Evolutionary conservation across 2,888 invertebrate genomes (phyloP).

Genomic region (Epicampocera succincta): DNA sequence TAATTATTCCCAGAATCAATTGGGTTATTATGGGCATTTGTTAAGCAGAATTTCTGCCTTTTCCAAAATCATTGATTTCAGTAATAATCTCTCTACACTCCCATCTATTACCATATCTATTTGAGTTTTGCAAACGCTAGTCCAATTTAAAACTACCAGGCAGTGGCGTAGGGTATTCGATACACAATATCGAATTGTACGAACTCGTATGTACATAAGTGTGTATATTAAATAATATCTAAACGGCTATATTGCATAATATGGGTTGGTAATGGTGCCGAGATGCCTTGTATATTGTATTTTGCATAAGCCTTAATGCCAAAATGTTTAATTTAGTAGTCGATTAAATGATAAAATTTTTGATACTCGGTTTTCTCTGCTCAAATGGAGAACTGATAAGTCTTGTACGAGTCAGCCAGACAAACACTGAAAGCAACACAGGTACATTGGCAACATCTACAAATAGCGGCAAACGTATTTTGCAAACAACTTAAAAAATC

Average conservation of each 20-base stretch:
- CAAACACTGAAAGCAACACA: not conserved
- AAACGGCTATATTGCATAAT: slow-evolving; percentile 23
- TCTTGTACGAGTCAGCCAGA: slow-evolving; percentile 4
- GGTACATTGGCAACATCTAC: not conserved
- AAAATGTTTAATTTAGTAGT: slow-evolving; percentile 59
- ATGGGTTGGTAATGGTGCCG: not conserved
- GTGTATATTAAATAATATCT: not conserved
- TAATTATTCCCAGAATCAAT: too few relatives aligned
- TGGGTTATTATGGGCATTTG: too few relatives aligned
- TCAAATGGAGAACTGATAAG: slow-evolving; percentile 44
- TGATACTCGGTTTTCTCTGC: slow-evolving; percentile 19
- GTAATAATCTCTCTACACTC: too few relatives aligned
- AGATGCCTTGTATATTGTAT: slow-evolving; percentile 3
- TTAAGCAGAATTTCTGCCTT: too few relatives aligned
- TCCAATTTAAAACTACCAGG: too few relatives aligned
- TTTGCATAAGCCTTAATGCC: slow-evolving; percentile 17
- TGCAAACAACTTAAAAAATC: not conserved
- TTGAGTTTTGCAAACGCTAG: too few relatives aligned
- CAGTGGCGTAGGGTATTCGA: too few relatives aligned
- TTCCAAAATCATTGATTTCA: too few relatives aligned
- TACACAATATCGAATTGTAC: too few relatives aligned
- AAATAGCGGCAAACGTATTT: not conserved
- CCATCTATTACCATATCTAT: too few relatives aligned
- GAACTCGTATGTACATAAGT: too few relatives aligned
- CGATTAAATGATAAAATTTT: slow-evolving; percentile 46